A percentile compares a stretch with the other conserved stretches of the same genome.
Evolutionary conservation across 2,113 vertebrate genomes (phyloP).

Genomic region (Nestor notabilis): DNA sequence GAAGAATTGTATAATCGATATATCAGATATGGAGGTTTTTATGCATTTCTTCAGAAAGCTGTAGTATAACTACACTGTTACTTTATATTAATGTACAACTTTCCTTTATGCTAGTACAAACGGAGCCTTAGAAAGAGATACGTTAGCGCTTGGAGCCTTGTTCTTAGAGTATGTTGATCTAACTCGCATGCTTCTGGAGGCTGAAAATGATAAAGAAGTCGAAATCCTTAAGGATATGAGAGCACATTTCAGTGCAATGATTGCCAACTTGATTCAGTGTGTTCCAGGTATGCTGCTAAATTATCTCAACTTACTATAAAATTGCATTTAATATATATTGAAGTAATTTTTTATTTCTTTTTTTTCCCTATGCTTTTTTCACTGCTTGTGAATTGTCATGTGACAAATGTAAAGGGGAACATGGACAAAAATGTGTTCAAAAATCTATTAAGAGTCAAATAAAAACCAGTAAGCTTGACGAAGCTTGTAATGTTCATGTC

Average conservation of each 20-base stretch:
- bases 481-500: background rate
- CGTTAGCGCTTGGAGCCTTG: conserved; percentile 91
- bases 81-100: background rate
- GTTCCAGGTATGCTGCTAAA: conserved; percentile 83
- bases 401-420: background rate
- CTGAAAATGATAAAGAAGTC: conserved; percentile 96
- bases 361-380: background rate
- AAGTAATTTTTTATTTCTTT: background rate
- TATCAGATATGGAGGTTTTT: background rate
- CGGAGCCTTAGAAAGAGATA: conserved; percentile 94
- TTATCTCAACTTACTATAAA: background rate
- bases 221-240: conserved; percentile 98
- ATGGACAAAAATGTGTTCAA: background rate
- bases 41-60: background rate
- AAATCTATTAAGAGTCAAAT: background rate
- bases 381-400: background rate
- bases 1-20: background rate
- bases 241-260: conserved; percentile 95
- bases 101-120: conserved; percentile 83
- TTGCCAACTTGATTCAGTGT: conserved; percentile 96
- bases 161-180: conserved; percentile 97
- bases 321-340: background rate
- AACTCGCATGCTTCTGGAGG: conserved; percentile 96
- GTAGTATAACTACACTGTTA: background rate
- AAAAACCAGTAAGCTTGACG: background rate